A percentile compares a stretch with the other conserved stretches of the same genome.
These are phyloP conservation scores for Elaphurus davidianus DNA, from an alignment of 2,113 vertebrate genomes.

Conservation along the genomic window DNA sequence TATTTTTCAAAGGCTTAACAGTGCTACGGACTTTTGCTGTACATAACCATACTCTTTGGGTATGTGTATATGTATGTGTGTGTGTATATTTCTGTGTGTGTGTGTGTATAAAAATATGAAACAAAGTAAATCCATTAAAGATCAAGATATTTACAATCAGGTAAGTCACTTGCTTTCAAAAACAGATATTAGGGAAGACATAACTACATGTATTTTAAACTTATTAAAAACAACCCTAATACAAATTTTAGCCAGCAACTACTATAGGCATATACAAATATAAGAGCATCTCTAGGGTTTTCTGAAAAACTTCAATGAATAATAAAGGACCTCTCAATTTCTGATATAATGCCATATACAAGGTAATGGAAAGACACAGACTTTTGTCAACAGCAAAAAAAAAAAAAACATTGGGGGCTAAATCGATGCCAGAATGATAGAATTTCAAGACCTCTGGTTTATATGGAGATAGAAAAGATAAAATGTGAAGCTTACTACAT, in stretches of 20 bases:
- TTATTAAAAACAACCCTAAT: not conserved
- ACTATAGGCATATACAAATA: not conserved
- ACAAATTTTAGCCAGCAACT: not conserved
- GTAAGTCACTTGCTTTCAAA: not conserved
- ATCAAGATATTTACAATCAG: not conserved
- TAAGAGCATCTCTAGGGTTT: not conserved
- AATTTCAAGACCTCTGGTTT: conserved; percentile 3
- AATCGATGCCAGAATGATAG: not conserved
- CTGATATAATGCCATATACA: not conserved
- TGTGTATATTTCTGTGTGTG: too few species aligned
- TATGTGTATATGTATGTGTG: not conserved
- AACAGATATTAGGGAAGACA: not conserved
- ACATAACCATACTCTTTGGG: not conserved
- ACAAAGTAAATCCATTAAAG: not conserved
- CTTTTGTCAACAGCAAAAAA: not conserved
- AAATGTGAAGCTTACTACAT: not conserved
- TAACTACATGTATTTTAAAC: conserved; percentile 1
- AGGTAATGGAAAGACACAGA: not conserved
- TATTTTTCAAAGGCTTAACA: conserved; percentile 33
- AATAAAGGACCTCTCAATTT: conserved; percentile 1
- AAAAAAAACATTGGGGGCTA: not conserved
- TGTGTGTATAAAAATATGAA: not conserved
- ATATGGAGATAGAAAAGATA: not conserved
- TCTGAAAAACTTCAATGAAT: conserved; percentile 2
- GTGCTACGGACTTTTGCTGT: not conserved